These are phyloP conservation scores for Poeciliopsis paucimaculata DNA, from an alignment of 2,797 vertebrate species.

Conservation along the genomic window DNA sequence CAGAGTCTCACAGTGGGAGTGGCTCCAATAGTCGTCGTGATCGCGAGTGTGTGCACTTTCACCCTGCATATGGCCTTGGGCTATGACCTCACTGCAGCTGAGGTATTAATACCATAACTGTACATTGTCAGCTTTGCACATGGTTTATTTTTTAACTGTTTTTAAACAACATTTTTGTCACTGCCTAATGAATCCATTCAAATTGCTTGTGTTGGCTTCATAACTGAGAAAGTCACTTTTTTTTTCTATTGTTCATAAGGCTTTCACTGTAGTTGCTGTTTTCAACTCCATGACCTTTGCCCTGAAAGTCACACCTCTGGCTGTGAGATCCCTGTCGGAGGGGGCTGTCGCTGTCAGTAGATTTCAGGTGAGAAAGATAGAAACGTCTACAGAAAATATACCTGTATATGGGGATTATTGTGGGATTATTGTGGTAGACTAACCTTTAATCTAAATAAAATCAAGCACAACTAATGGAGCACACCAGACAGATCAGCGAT, in stretches of 20 bases:
- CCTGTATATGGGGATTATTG: background rate
- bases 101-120: constrained; percentile 70
- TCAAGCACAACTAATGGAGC: background rate
- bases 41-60: constrained; percentile 87
- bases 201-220: background rate
- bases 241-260: constrained; percentile 65
- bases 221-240: constrained; percentile 6
- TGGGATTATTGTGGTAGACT: background rate
- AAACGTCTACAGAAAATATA: background rate
- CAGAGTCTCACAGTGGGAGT: constrained; percentile 86
- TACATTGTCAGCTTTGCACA: background rate
- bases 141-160: background rate
- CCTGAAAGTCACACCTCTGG: constrained; percentile 85
- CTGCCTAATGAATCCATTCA: background rate
- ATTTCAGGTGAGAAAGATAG: constrained; percentile 80
- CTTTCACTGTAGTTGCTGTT: constrained; percentile 86
- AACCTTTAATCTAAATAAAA: background rate
- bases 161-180: background rate
- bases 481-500: background rate
- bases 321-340: constrained; percentile 82
- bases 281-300: constrained; percentile 89
- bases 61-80: constrained; percentile 85
- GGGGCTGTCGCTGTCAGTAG: constrained; percentile 82
- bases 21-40: constrained; percentile 83
- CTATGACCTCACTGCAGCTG: constrained; percentile 83